Base-by-base conservation (phyloP, 2,888 invertebrate genomes). In the Lysandra coridon region DNA sequence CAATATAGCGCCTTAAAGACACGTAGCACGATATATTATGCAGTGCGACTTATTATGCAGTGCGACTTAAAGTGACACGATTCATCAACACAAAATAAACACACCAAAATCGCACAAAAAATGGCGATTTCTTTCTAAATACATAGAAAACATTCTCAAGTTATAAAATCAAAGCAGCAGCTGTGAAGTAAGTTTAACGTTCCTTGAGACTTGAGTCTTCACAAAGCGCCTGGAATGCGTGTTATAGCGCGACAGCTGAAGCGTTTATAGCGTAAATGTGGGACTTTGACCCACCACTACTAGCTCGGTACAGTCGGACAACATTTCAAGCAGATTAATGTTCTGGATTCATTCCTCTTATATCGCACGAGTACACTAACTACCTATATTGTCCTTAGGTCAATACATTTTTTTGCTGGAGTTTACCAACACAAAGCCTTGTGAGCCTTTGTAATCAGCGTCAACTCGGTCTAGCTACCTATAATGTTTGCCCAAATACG, bases 401-500 rank as follows among this genome's bases (percentile, higher is more conserved):
- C n/a, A n/a, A n/a, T 17, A 60, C n/a, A 60, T n/a, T 6, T n/a
- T 60, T 17, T 5, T 60, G n/a, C 17, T 60, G 60, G 5, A 17
- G 60, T 49, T 49, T 49, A 49, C 60, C 6, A n/a, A n/a, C 17
- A 60, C 5, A 62, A n/a, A 62, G 23, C 10, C 23, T 62, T 62
- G 62, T 6, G 60, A n/a, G 62, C 23, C n/a, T 62, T 62, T 62
- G 7, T 62, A 7, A 62, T 62, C n/a, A 64, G 12, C 10, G 30
- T 64, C 23, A 57, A 17, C 57, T 57, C 14, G 4, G 1, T 23
- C 7, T 30, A 37, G 69, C 69, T 69, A 14, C 33, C 33, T 33
- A 33, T 69, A 33, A 69, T 69, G 33, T 69, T 17, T 69, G 69
- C 33, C 33, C 33, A 69, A 69, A 69, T 69, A 69, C 69, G 69